phyloP scores from a whole-genome alignment of 2,113 vertebrate species.

The Aplodontia rufa region DNA sequence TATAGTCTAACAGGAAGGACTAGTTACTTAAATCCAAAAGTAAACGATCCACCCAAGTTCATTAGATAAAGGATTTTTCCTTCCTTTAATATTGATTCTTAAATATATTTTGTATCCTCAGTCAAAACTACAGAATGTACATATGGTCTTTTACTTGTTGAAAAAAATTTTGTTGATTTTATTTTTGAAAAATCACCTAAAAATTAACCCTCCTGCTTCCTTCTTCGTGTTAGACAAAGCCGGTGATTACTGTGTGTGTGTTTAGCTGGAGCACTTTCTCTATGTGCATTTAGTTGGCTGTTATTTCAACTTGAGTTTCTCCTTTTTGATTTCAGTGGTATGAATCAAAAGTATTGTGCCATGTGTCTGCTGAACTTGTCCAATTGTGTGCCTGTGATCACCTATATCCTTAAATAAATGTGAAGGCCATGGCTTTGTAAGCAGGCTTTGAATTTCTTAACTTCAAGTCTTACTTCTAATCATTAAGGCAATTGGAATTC shows the following conservation, averaged over 20 bases:
- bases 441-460: conserved; percentile 70
- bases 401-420: conserved; percentile 48
- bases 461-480: conserved; percentile 65
- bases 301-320: conserved; percentile 19
- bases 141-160: not conserved
- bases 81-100: not conserved
- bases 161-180: not conserved
- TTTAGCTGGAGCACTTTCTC: not conserved
- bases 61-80: not conserved
- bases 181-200: not conserved
- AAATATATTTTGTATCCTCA: not conserved
- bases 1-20: not conserved
- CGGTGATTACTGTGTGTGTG: not conserved
- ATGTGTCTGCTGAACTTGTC: not conserved
- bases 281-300: not conserved
- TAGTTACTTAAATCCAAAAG: not conserved
- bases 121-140: not conserved
- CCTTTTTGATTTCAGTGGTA: conserved; percentile 57
- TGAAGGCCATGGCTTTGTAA: conserved; percentile 63
- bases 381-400: conserved; percentile 58
- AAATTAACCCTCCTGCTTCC: not conserved
- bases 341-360: conserved; percentile 65
- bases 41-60: not conserved
- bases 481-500: conserved; percentile 70
- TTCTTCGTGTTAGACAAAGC: not conserved